A percentile compares a stretch with the other conserved stretches of the same genome.
phyloP scores from a whole-genome alignment of 2,113 vertebrate species.

The Caretta caretta region DNA sequence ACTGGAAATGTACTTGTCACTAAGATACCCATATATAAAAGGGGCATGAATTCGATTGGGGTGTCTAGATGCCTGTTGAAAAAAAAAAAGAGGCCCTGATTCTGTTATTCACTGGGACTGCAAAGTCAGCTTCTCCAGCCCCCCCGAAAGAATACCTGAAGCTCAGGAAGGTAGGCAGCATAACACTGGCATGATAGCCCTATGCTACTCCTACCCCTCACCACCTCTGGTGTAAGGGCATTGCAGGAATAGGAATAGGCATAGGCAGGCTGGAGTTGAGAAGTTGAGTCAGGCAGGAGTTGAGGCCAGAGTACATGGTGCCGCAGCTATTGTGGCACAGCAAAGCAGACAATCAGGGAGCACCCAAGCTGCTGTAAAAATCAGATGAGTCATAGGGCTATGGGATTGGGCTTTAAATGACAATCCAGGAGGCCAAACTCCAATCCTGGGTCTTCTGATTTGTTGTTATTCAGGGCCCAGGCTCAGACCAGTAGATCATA shows the following conservation, averaged over 20 bases:
- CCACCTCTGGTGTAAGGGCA: not conserved
- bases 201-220: not conserved
- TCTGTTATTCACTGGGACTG: not conserved
- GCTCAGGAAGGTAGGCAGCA: not conserved
- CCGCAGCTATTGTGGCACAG: not conserved
- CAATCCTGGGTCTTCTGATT: not conserved
- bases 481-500: not conserved
- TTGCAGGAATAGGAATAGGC: accelerated
- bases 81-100: no score
- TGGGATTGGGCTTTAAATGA: not conserved
- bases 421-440: not conserved
- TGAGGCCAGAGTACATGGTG: not conserved
- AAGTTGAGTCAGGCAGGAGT: not conserved
- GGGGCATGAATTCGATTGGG: accelerated
- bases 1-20: not conserved
- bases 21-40: not conserved
- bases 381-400: not conserved
- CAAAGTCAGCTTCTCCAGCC: not conserved
- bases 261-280: not conserved
- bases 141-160: not conserved
- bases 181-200: not conserved
- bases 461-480: not conserved
- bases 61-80: not conserved
- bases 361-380: not conserved
- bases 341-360: not conserved